phyloP scores from a whole-genome alignment of 2,888 invertebrate species.

The Drosophila parthenogenetica region DNA sequence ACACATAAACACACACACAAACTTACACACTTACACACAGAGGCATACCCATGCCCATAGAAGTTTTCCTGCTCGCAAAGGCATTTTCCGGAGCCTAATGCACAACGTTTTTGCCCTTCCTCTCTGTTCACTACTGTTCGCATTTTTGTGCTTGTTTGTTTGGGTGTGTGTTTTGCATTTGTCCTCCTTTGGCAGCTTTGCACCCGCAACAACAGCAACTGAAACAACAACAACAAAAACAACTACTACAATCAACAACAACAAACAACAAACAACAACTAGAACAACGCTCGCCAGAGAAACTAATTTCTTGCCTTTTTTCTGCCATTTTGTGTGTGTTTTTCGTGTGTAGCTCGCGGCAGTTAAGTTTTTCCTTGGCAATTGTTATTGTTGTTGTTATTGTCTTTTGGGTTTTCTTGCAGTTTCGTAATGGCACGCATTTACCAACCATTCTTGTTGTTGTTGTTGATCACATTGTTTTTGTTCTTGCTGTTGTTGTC shows the following conservation, averaged over 20 bases:
- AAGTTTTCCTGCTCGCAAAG: slow-evolving; percentile 25
- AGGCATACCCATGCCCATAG: neutral
- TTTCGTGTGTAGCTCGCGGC: slow-evolving; percentile 69
- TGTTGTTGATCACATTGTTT: slow-evolving; percentile 16
- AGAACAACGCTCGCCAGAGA: slow-evolving; percentile 59
- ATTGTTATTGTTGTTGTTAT: slow-evolving; percentile 30
- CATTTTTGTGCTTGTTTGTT: slow-evolving; percentile 27
- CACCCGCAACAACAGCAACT: slow-evolving; percentile 52
- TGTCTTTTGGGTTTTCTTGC: slow-evolving; percentile 29
- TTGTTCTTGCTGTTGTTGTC: slow-evolving; percentile 22
- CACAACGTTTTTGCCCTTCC: slow-evolving; percentile 23
- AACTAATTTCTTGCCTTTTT: slow-evolving; percentile 73
- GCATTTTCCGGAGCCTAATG: slow-evolving; percentile 58
- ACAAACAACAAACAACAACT: slow-evolving; percentile 36
- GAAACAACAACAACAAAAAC: slow-evolving; percentile 29
- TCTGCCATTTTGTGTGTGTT: slow-evolving; percentile 44
- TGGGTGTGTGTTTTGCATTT: slow-evolving; percentile 47
- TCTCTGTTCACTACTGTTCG: slow-evolving; percentile 4
- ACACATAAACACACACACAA: slow-evolving; percentile 1
- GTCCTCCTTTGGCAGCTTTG: slow-evolving; percentile 61
- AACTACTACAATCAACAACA: slow-evolving; percentile 20
- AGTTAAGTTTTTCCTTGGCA: slow-evolving; percentile 57
- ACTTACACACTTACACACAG: slow-evolving; percentile 3
- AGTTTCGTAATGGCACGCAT: slow-evolving; percentile 45
- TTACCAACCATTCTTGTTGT: slow-evolving; percentile 20